Evolutionary conservation across 2,113 vertebrate genomes (phyloP).

Genomic region (Elaphurus davidianus): DNA sequence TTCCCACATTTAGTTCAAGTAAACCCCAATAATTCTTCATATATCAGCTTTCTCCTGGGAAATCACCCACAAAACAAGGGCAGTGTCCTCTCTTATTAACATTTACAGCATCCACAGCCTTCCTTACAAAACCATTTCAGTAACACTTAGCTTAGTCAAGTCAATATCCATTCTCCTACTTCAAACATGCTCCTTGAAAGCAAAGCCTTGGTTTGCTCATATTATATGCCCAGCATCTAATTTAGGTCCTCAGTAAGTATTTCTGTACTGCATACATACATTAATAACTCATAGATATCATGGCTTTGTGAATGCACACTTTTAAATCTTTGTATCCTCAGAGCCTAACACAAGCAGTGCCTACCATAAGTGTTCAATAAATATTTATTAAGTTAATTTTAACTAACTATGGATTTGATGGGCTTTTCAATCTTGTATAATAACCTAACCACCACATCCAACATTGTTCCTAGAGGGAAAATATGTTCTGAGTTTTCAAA

Average conservation of each 20-base stretch:
- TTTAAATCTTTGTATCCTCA: neutral
- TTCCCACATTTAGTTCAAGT: neutral
- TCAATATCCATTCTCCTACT: neutral
- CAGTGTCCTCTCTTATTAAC: neutral
- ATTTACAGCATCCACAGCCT: neutral
- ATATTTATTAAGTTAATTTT: neutral
- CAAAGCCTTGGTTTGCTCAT: neutral
- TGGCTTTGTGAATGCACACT: neutral
- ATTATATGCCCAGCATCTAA: neutral
- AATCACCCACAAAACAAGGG: neutral
- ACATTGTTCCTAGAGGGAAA: neutral
- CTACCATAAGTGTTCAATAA: neutral
- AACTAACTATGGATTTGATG: neutral
- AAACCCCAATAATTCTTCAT: neutral
- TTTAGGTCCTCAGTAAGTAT: neutral
- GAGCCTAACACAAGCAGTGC: neutral
- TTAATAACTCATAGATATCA: neutral
- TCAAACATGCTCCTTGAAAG: neutral
- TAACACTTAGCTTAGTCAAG: neutral
- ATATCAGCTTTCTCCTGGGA: neutral
- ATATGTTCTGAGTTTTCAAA: constrained; percentile 32
- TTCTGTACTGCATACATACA: neutral
- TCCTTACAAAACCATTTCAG: neutral
- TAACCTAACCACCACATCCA: neutral
- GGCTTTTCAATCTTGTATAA: neutral